Evolutionary conservation across 2,797 vertebrate genomes (phyloP), one percentile per base, ranked within the genome.

Genomic region (Aplochiton taeniatus): DNA sequence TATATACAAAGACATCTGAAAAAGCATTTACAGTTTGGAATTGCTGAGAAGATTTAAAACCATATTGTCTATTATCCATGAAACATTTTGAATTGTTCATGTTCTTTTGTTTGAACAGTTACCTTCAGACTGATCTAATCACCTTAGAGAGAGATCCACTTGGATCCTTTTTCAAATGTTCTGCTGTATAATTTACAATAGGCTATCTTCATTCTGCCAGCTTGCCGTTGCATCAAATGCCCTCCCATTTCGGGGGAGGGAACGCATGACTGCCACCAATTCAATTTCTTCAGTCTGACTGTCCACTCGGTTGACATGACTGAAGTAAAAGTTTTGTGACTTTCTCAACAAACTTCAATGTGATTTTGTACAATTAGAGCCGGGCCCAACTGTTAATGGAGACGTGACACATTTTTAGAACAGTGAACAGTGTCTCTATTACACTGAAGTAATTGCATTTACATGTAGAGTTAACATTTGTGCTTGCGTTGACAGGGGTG

Each of bases 91-190:
- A 71, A 58, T 62, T 44, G 66, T 73, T 58, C 20, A 58, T 19
- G 65, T 64, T 63, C n/a, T 54, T 8, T 10, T 68, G 18, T 80
- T 73, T 74, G 52, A 72, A 66, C 2, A 45, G 54, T 68, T 51
- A 68, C 69, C 63, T 57, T 74, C 8, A 43, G 42, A 76, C 59
- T 16, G 54, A 75, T 80, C 58, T 58, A 48, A 79, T 78, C 56
- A 66, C 42, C 71, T 79, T 68, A 74, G 44, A n/a, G 41, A 56
- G 41, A 73, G 68, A 72, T 78, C 58, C 64, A 4, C 57, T 62
- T 69, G 82, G 66, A 77, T 83, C 72, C 45, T 57, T 69, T 57
- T 55, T 76, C 69, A 76, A 81, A 83, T 46, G 65, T 5, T 58
- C 63, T 53, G 70, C 81, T 80, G 57, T 73, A 72, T 74, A 13